Conservation (phyloP, 2,113 vertebrate species). For the Galeopterus variegatus region DNA sequence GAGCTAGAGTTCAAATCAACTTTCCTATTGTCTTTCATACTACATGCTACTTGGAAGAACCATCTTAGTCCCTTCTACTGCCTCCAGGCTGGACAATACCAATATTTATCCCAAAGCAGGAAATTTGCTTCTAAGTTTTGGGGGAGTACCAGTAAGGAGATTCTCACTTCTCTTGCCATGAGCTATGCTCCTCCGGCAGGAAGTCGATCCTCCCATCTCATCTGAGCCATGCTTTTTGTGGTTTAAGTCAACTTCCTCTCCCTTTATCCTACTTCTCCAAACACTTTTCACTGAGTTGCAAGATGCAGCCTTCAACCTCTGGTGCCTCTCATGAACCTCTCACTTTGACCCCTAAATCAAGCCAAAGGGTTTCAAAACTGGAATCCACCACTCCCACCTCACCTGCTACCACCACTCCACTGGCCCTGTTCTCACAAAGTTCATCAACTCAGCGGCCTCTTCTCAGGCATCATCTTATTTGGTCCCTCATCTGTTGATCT, state of each 20-base stretch:
- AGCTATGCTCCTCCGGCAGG: conserved; percentile 62
- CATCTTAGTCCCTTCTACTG: conserved; percentile 1
- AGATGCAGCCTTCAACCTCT: background rate
- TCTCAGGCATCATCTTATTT: conserved; percentile 8
- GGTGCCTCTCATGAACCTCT: background rate
- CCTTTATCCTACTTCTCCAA: conserved; percentile 76
- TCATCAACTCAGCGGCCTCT: background rate
- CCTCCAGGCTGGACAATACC: background rate
- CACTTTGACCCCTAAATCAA: conserved; percentile 2
- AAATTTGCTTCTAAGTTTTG: conserved; percentile 47
- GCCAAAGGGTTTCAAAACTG: background rate
- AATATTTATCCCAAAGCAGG: conserved; percentile 55
- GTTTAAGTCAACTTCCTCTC: conserved; percentile 77
- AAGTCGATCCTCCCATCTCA: conserved; percentile 72
- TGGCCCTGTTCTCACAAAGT: background rate
- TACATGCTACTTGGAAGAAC: background rate
- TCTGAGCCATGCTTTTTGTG: conserved; percentile 67
- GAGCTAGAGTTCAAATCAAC: conserved; percentile 24
- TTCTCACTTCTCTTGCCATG: conserved; percentile 59
- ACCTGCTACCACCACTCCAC: background rate
- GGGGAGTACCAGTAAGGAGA: conserved; percentile 34
- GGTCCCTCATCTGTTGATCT: background rate
- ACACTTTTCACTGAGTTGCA: conserved; percentile 41
- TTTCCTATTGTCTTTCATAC: conserved; percentile 22
- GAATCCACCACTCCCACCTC: background rate